Base-by-base conservation (phyloP, 2,113 vertebrate species). In the Myxocyprinus asiaticus region DNA sequence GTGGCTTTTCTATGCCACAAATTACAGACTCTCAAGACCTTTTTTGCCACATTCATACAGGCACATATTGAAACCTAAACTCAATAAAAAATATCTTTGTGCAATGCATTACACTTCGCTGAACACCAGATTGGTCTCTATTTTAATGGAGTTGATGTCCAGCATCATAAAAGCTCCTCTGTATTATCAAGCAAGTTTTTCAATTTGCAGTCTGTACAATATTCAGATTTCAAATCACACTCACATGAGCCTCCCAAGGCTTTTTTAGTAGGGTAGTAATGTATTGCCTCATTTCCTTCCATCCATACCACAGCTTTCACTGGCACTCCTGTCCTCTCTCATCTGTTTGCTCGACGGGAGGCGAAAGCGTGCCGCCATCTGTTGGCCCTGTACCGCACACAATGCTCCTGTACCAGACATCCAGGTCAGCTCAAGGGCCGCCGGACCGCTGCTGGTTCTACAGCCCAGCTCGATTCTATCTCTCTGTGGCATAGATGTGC, bases 351-450 rank as follows among this genome's bases (percentile, higher is more conserved):
- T 81, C 88, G 44, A 83, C 82, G 84, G 91, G 89, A 84, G 87
- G 88, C 83, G 80, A 86, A 88, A 84, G 77, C 90, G 84, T 81
- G 67, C 84, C 78, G 85, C 91, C 91, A 92, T 93, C 91, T 92
- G 91, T 90, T 85, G 87, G 59, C 50, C 82, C 88, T 85, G 85
- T 85, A 83, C 81, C 42, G 50, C 58, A 58, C 67, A 47, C 58
- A 48, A 76, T 66, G 64, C 86, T 86, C 80, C 85, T 87, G 88
- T 90, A 69, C 88, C 71, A 81, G 87, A 90, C 90, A 90, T 87
- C 87, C 89, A 90, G 91, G 90, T 85, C 90, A 87, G 81, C 68
- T 56, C 50, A 85, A 59, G 81, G 83, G 59, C 51, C 77, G 61
- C 55, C 45, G 51, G 55, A 71, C 68, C 68, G 48, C 64, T 87